Percentiles rank a stretch among this genome's conserved stretches.
Evolutionary conservation across 2,113 vertebrate species (phyloP).

Genomic region (Cyprinodon variegatus): DNA sequence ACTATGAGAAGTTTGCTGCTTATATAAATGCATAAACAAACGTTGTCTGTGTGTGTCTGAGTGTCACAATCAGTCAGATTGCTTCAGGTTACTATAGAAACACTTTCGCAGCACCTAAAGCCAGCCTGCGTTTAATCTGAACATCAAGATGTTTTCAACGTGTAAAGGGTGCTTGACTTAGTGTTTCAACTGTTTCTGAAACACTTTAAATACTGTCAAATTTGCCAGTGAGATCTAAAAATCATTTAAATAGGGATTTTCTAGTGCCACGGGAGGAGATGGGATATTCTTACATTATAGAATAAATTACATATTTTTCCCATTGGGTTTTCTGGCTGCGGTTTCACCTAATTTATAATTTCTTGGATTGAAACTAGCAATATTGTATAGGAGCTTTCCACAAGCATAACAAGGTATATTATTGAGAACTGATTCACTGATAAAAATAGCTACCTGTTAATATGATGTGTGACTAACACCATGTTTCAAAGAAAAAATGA

Average conservation of each 20-base stretch:
- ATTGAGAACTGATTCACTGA: not conserved
- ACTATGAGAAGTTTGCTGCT: constrained; percentile 28
- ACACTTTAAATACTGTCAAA: not conserved
- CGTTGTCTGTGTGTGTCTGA: constrained; percentile 10
- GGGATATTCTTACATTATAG: not conserved
- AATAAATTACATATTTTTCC: not conserved
- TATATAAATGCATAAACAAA: constrained; percentile 15
- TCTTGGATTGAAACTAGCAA: constrained; percentile 1
- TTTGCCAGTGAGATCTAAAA: not conserved
- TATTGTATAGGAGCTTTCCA: not conserved
- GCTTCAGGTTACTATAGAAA: constrained; percentile 61
- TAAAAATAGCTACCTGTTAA: not conserved
- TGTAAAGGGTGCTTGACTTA: constrained; percentile 24
- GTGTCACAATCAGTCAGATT: constrained; percentile 41
- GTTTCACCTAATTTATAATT: not conserved
- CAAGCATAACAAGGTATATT: too few relatives aligned
- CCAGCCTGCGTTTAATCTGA: constrained; percentile 42
- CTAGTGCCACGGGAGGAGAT: not conserved
- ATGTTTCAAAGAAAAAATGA: not conserved
- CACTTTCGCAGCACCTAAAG: constrained; percentile 24
- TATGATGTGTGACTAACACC: not conserved
- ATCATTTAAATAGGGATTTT: not conserved
- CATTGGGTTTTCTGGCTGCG: not conserved
- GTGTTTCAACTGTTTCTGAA: not conserved
- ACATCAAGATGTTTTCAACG: constrained; percentile 37